A percentile compares a stretch with the other conserved stretches of the same genome.
Conservation (phyloP, 2,113 vertebrate species). For the Rhombomys opimus region DNA sequence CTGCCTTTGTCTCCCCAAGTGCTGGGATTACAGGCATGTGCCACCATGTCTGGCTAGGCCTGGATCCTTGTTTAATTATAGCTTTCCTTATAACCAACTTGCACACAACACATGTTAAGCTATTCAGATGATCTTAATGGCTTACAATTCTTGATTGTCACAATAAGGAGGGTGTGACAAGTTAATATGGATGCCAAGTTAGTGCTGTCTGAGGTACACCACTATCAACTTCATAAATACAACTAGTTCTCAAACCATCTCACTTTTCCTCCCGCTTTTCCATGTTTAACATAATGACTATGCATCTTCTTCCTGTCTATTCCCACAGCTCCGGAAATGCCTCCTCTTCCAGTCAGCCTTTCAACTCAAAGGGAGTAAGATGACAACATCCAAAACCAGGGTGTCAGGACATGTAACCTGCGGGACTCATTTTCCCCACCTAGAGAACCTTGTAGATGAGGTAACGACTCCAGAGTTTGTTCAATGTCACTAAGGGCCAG, state of each 20-base stretch:
- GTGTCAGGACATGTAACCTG: not conserved
- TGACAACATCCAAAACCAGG: conserved; percentile 4
- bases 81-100: not conserved
- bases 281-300: not conserved
- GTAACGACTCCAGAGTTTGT: not conserved
- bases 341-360: not conserved
- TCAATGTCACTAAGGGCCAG: not conserved
- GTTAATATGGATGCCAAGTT: not conserved
- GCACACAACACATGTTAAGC: not conserved
- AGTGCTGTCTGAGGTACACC: not conserved
- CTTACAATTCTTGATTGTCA: conserved; percentile 15
- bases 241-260: not conserved
- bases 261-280: not conserved
- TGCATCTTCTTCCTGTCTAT: not conserved
- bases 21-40: no score
- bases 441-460: conserved; percentile 41
- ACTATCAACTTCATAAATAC: not conserved
- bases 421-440: conserved; percentile 30
- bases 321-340: not conserved
- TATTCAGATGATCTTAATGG: conserved; percentile 2
- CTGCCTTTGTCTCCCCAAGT: not conserved
- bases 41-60: not conserved
- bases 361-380: not conserved
- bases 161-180: conserved; percentile 19
- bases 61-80: not conserved